phyloP scores from a whole-genome alignment of 2,888 invertebrate species.

The Beris chalybata region DNA sequence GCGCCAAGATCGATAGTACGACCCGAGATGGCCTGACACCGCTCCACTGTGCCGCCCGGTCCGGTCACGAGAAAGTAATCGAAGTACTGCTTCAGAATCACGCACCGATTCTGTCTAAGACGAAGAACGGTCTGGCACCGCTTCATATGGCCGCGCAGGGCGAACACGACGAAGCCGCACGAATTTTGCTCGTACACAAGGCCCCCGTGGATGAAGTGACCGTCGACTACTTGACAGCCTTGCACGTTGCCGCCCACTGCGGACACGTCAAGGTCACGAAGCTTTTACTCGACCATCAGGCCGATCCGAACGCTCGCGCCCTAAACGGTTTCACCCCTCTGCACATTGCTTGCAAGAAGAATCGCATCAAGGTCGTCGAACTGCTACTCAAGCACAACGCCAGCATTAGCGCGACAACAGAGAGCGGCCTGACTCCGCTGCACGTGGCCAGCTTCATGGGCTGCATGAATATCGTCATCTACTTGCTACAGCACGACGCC shows the following conservation, averaged over 20 bases:
- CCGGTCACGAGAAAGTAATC: slow-evolving; percentile 94
- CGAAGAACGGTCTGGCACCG: slow-evolving; percentile 95
- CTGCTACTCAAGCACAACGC: slow-evolving; percentile 93
- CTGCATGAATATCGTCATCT: slow-evolving; percentile 98
- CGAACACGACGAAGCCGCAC: slow-evolving; percentile 95
- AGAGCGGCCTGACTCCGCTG: slow-evolving; percentile 88
- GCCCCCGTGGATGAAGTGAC: slow-evolving; percentile 99
- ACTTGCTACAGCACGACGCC: slow-evolving; percentile 90
- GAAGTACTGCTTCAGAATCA: slow-evolving; percentile 83
- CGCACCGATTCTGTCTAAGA: slow-evolving; percentile 93
- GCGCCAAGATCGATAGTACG: slow-evolving; percentile 89
- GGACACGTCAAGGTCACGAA: slow-evolving; percentile 93
- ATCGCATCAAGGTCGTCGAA: slow-evolving; percentile 94
- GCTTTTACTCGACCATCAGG: slow-evolving; percentile 86
- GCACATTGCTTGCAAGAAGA: slow-evolving; percentile 99
- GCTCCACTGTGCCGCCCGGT: slow-evolving; percentile 94
- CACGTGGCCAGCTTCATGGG: slow-evolving; percentile 99
- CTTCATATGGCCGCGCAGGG: slow-evolving; percentile 99
- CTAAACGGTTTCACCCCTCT: slow-evolving; percentile 97
- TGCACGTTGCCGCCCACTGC: slow-evolving; percentile 95
- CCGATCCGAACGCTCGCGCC: slow-evolving; percentile 96
- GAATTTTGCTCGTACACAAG: slow-evolving; percentile 86
- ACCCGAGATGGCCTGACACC: slow-evolving; percentile 96
- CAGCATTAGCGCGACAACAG: slow-evolving; percentile 71
- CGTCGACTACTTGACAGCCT: slow-evolving; percentile 94